A percentile compares a stretch with the other conserved stretches of the same genome.
These are phyloP conservation scores for Catocala sponsa DNA, from an alignment of 2,888 invertebrate genomes.

Conservation along the genomic window DNA sequence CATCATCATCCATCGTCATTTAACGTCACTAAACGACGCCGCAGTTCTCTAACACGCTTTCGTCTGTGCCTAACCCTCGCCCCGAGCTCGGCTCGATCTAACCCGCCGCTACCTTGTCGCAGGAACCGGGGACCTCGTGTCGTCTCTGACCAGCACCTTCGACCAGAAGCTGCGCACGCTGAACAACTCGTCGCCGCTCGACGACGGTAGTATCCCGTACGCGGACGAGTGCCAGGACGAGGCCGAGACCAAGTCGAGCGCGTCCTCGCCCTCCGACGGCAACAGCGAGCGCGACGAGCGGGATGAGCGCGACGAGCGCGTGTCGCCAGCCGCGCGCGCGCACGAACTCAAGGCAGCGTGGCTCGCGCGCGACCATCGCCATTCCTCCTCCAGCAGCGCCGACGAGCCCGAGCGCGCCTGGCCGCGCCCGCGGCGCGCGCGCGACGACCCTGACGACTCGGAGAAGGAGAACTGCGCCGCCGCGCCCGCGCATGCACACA, in stretches of 20 bases:
- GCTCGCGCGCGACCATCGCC: conserved; percentile 78
- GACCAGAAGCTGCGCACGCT: conserved; percentile 94
- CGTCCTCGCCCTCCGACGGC: conserved; percentile 69
- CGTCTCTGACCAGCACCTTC: conserved; percentile 94
- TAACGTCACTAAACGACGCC: conserved; percentile 59
- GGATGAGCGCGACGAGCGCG: conserved; percentile 48
- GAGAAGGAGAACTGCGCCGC: conserved; percentile 77
- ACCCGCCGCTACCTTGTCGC: conserved; percentile 67
- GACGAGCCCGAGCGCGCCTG: conserved; percentile 66
- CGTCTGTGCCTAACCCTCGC: conserved; percentile 52
- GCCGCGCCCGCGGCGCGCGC: conserved; percentile 50
- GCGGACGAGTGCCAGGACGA: conserved; percentile 91
- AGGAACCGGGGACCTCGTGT: conserved; percentile 95
- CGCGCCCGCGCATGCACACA: conserved; percentile 50
- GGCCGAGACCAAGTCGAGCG: conserved; percentile 73
- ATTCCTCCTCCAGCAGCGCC: conserved; percentile 71
- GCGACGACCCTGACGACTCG: conserved; percentile 73
- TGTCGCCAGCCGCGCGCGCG: conserved; percentile 69
- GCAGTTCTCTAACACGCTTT: conserved; percentile 73
- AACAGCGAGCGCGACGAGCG: conserved; percentile 48
- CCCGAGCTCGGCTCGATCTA: conserved; percentile 33
- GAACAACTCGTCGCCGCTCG: conserved; percentile 90
- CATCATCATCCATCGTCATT: conserved; percentile 60
- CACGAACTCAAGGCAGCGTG: conserved; percentile 81
- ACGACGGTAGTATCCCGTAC: conserved; percentile 91